Evolutionary conservation across 2,113 vertebrate species (phyloP).

Genomic region (Euleptes europaea): DNA sequence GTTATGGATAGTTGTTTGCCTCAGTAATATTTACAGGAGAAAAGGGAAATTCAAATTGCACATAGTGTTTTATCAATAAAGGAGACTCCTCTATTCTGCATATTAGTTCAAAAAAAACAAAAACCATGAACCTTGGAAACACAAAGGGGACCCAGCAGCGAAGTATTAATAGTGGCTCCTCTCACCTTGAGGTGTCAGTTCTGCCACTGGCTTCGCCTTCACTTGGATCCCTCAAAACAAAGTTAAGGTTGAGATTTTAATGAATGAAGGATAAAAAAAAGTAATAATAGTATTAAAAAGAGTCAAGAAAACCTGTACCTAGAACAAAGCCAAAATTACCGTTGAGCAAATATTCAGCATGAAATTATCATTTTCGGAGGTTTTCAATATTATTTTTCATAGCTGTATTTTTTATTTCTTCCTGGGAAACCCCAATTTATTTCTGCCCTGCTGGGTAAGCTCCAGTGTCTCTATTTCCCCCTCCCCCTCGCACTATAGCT

Average conservation of each 20-base stretch:
- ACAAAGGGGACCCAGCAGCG: slow-evolving; percentile 63
- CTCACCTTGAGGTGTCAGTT: slow-evolving; percentile 94
- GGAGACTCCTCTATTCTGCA: slow-evolving; percentile 45
- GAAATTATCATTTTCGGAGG: slow-evolving; percentile 47
- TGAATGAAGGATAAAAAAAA: slow-evolving; percentile 37
- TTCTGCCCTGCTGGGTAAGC: slow-evolving; percentile 15
- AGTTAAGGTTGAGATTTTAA: slow-evolving; percentile 82
- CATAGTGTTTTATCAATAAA: slow-evolving; percentile 25
- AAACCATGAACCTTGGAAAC: slow-evolving; percentile 49
- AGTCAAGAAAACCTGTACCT: slow-evolving; percentile 71
- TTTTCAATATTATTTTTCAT: slow-evolving; percentile 28
- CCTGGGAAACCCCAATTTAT: slow-evolving; percentile 36
- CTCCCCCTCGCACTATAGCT: not conserved
- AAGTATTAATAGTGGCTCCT: slow-evolving; percentile 76
- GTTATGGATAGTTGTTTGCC: not conserved
- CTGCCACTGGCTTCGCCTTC: slow-evolving; percentile 96
- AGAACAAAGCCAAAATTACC: slow-evolving; percentile 60
- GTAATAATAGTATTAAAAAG: slow-evolving; percentile 73
- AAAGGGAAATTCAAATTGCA: slow-evolving; percentile 30
- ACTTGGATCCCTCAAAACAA: slow-evolving; percentile 95
- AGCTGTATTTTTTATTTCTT: slow-evolving; percentile 38
- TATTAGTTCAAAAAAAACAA: slow-evolving; percentile 38
- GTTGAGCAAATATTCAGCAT: slow-evolving; percentile 46
- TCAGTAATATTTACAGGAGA: slow-evolving; percentile 6
- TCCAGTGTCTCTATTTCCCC: not conserved